Percentiles rank a stretch among this genome's conserved stretches.
Conservation (phyloP, 2,113 vertebrate genomes). For the Nasalis larvatus region DNA sequence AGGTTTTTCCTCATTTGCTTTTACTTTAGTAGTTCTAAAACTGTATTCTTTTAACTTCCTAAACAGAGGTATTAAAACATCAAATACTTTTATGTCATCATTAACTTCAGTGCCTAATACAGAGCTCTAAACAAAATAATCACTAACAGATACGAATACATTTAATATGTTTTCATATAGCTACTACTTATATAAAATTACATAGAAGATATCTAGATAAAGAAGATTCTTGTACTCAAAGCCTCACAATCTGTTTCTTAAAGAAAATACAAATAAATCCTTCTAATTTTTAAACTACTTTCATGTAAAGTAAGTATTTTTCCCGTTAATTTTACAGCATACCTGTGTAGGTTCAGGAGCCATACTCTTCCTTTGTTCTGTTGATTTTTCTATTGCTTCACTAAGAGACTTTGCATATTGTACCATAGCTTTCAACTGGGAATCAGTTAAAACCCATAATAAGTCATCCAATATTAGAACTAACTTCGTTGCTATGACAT, state of each 20-base stretch:
- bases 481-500: conserved; percentile 97
- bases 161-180: background rate
- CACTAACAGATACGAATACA: background rate
- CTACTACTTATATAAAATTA: background rate
- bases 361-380: conserved; percentile 97
- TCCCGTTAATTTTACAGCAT: conserved; percentile 46
- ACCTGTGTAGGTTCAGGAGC: conserved; percentile 93
- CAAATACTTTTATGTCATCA: conserved; percentile 22
- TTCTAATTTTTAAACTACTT: conserved; percentile 36
- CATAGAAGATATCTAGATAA: background rate
- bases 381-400: conserved; percentile 98
- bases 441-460: conserved; percentile 98
- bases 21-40: background rate
- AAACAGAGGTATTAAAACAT: background rate
- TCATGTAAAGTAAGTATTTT: background rate
- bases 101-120: background rate
- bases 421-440: conserved; percentile 98
- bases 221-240: conserved; percentile 7
- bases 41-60: background rate
- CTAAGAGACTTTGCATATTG: conserved; percentile 99
- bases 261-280: conserved; percentile 28
- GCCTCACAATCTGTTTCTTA: background rate
- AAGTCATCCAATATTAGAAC: conserved; percentile 96
- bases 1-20: background rate
- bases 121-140: conserved; percentile 2